Evolutionary conservation across 2,888 invertebrate genomes (phyloP).

Genomic region (Mycalesis mineus): DNA sequence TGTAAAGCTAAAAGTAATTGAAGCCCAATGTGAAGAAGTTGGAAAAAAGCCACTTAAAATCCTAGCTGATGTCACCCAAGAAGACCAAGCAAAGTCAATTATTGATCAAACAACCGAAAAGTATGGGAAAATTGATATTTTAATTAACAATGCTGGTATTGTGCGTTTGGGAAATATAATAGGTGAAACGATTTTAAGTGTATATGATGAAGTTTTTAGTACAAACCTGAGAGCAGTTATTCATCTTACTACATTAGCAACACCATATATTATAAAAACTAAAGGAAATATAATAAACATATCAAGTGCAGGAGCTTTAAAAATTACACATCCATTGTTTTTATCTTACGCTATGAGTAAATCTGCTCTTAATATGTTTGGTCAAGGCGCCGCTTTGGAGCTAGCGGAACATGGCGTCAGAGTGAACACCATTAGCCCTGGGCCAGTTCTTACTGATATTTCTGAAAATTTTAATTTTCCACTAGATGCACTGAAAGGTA

Average conservation of each 20-base stretch:
- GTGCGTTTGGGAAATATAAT: conserved; percentile 26
- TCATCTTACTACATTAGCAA: conserved; percentile 37
- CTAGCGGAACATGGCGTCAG: conserved; percentile 75
- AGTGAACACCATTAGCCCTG: conserved; percentile 55
- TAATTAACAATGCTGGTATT: conserved; percentile 46
- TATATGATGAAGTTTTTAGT: conserved; percentile 40
- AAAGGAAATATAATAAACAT: conserved; percentile 50
- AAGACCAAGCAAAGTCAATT: conserved; percentile 32
- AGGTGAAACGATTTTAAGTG: conserved; percentile 33
- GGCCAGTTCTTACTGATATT: conserved; percentile 73
- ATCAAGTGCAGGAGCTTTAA: conserved; percentile 39
- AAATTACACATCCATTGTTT: neutral
- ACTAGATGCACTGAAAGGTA: conserved; percentile 63
- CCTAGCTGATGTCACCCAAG: conserved; percentile 39
- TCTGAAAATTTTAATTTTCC: conserved; percentile 52
- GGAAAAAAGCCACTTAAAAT: conserved; percentile 37
- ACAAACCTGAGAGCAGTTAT: conserved; percentile 41
- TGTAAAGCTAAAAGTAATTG: conserved; percentile 39
- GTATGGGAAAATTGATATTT: conserved; percentile 41
- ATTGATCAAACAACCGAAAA: conserved; percentile 36
- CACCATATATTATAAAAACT: conserved; percentile 39
- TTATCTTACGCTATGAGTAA: conserved; percentile 30
- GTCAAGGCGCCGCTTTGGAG: conserved; percentile 82
- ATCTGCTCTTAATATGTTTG: conserved; percentile 82
- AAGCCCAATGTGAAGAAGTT: conserved; percentile 37